phyloP scores from a whole-genome alignment of 2,113 vertebrate species.

The Phocoena phocoena region DNA sequence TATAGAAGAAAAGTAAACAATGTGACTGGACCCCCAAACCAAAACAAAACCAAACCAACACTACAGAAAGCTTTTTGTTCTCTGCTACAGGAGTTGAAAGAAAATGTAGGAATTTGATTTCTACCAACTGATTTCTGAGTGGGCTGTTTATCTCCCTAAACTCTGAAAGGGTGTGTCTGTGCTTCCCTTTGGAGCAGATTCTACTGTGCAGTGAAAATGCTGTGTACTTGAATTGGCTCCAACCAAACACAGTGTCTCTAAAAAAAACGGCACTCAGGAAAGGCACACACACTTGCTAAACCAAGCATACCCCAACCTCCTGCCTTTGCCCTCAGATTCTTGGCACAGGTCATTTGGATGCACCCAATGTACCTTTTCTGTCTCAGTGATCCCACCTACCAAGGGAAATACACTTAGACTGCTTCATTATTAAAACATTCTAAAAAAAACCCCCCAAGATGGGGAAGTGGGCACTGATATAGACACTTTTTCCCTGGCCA shows the following conservation, averaged over 20 bases:
- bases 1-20: neutral
- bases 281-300: neutral
- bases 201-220: neutral
- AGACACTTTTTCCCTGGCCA: slow-evolving; percentile 6
- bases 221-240: neutral
- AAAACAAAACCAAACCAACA: neutral
- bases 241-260: neutral
- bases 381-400: slow-evolving; percentile 40
- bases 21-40: neutral
- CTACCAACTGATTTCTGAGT: neutral
- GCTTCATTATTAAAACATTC: slow-evolving; percentile 43
- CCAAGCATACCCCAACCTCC: neutral
- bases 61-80: slow-evolving; percentile 16
- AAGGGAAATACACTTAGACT: slow-evolving; percentile 36
- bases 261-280: neutral
- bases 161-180: neutral
- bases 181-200: neutral
- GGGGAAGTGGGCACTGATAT: neutral
- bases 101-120: slow-evolving; percentile 44
- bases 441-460: neutral
- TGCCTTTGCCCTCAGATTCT: neutral
- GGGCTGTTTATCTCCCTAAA: neutral
- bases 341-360: neutral
- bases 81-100: neutral
- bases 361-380: slow-evolving; percentile 44